phyloP scores from a whole-genome alignment of 2,888 invertebrate genomes.

The Elysia crispata region DNA sequence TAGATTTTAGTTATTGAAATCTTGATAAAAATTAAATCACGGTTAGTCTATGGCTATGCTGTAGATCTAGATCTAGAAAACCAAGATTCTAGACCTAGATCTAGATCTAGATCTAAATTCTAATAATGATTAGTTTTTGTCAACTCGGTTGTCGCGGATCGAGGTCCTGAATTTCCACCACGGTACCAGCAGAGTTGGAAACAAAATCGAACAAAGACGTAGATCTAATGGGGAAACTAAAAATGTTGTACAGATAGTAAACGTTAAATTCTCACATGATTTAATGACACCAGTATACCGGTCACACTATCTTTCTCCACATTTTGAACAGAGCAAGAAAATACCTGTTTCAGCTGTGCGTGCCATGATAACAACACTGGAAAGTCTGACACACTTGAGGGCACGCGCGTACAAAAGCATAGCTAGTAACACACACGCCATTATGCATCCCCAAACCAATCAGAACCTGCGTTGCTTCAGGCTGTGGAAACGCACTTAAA shows the following conservation, averaged over 20 bases:
- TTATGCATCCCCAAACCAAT: conserved; percentile 33
- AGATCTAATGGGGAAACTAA: neutral
- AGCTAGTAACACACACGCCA: conserved; percentile 50
- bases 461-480: neutral
- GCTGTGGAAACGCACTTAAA: conserved; percentile 33
- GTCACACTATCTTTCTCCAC: neutral
- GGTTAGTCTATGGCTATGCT: too few relatives aligned
- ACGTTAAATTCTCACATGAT: neutral
- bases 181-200: neutral
- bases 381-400: conserved; percentile 35
- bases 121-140: too few relatives aligned
- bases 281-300: neutral
- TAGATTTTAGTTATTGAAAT: too few relatives aligned
- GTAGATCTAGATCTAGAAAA: too few relatives aligned
- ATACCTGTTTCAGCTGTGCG: conserved; percentile 26
- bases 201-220: neutral
- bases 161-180: neutral
- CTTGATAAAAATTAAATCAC: too few relatives aligned
- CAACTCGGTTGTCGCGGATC: too few relatives aligned
- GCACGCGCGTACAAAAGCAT: conserved; percentile 40
- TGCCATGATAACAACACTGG: conserved; percentile 15
- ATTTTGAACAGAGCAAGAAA: conserved; percentile 29
- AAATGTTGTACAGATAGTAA: too few relatives aligned
- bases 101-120: too few relatives aligned
- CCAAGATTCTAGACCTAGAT: too few relatives aligned